phyloP scores from a whole-genome alignment of 2,113 vertebrate species.

The Sturnira hondurensis region DNA sequence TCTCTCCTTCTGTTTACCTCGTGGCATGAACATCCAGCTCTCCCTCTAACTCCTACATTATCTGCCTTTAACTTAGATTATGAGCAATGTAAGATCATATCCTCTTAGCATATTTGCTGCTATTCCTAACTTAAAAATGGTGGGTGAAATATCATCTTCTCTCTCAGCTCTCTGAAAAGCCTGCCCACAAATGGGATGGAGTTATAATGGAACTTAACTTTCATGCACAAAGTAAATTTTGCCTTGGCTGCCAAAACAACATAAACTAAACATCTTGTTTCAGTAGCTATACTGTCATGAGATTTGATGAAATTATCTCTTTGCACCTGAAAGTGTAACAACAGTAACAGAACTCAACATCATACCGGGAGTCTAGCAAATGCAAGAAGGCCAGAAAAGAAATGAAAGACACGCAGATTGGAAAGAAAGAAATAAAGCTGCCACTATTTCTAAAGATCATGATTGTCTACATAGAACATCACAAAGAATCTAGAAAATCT shows the following conservation, averaged over 20 bases:
- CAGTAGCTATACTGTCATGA: not conserved
- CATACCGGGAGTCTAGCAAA: not conserved
- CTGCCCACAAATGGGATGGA: not conserved
- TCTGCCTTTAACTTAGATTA: not conserved
- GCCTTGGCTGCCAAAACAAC: not conserved
- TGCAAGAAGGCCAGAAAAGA: not conserved
- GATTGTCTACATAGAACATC: not conserved
- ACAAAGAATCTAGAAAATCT: not conserved
- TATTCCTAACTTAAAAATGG: not conserved
- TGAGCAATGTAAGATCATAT: not conserved
- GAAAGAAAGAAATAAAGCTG: not conserved
- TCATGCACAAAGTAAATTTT: not conserved
- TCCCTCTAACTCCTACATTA: not conserved
- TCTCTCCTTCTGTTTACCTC: not conserved
- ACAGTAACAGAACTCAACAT: not conserved
- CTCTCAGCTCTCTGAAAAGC: not conserved
- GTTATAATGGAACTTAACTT: not conserved
- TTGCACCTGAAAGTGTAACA: not conserved
- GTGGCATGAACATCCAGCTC: not conserved
- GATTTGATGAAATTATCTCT: not conserved
- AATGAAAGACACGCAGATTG: not conserved
- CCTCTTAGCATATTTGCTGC: not conserved
- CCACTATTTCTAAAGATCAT: not conserved
- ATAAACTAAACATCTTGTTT: not conserved
- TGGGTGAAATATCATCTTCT: not conserved